phyloP scores from a whole-genome alignment of 1,140 invertebrate genomes.

The Ruditapes philippinarum region DNA sequence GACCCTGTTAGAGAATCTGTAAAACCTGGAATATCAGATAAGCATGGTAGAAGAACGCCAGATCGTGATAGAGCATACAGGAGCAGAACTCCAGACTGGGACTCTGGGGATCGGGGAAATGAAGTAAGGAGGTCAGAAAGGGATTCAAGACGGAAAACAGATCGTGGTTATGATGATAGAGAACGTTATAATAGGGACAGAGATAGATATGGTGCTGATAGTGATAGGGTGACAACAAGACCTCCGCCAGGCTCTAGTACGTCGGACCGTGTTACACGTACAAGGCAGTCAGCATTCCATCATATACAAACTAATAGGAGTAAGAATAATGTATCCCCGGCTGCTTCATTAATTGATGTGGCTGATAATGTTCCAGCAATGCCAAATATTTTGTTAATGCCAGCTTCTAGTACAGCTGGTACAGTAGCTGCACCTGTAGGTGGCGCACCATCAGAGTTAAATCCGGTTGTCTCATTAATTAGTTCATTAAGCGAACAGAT shows the following conservation, averaged over 20 bases:
- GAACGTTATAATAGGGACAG: slow-evolving; percentile 22
- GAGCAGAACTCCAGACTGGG: slow-evolving; percentile 56
- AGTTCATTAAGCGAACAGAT: slow-evolving; percentile 73
- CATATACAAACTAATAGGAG: slow-evolving; percentile 74
- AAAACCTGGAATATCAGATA: background rate
- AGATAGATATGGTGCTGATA: slow-evolving; percentile 31
- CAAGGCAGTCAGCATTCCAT: slow-evolving; percentile 78
- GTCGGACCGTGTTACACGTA: slow-evolving; percentile 33
- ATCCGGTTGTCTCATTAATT: slow-evolving; percentile 68
- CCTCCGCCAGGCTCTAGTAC: slow-evolving; percentile 39
- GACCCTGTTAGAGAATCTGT: background rate
- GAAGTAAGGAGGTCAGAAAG: slow-evolving; percentile 22
- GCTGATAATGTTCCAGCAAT: slow-evolving; percentile 73
- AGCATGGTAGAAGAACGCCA: slow-evolving; percentile 18
- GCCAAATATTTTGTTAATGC: slow-evolving; percentile 80
- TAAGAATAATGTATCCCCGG: slow-evolving; percentile 83
- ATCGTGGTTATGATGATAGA: slow-evolving; percentile 32
- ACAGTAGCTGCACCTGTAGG: background rate
- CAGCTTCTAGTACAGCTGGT: slow-evolving; percentile 72
- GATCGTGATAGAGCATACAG: background rate
- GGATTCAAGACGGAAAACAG: background rate
- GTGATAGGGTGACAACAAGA: slow-evolving; percentile 39
- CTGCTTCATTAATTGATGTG: slow-evolving; percentile 84
- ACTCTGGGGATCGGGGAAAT: background rate
- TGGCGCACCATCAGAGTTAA: slow-evolving; percentile 31